Evolutionary conservation across 2,888 invertebrate genomes (phyloP).

Genomic region (Linhomoeus sp.): DNA sequence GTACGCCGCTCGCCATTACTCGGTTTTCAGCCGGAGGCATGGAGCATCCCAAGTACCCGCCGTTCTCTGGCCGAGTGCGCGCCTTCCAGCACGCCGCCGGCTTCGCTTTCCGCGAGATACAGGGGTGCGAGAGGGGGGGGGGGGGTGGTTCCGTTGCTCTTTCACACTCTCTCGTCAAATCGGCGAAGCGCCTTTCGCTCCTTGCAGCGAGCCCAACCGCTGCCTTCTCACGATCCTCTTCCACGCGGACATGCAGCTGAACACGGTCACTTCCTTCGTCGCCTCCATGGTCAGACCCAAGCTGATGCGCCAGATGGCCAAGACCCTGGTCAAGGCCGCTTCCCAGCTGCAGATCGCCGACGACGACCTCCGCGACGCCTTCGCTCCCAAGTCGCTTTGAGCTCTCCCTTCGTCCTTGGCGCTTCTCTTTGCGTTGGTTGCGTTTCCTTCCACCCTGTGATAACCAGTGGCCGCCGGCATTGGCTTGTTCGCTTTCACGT

Average conservation of each 20-base stretch:
- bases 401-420: too few relatives aligned
- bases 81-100: constrained; percentile 1
- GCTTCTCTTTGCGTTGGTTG: too few relatives aligned
- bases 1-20: background rate
- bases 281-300: constrained; percentile 1
- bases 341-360: too few relatives aligned
- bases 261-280: background rate
- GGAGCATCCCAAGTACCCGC: background rate
- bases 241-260: constrained; percentile 4
- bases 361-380: too few relatives aligned
- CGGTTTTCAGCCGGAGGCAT: background rate
- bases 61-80: background rate
- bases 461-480: too few relatives aligned
- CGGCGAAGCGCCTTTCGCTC: too few relatives aligned
- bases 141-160: too few relatives aligned
- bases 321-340: background rate
- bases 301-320: background rate
- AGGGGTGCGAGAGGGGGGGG: background rate
- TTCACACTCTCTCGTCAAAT: too few relatives aligned
- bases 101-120: background rate
- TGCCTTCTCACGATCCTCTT: constrained; percentile 1
- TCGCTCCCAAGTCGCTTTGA: too few relatives aligned
- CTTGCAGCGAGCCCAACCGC: background rate
- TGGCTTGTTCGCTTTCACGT: too few relatives aligned
- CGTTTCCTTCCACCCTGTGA: too few relatives aligned